Evolutionary conservation across 1,140 invertebrate genomes (phyloP), one percentile per base, ranked within the genome.

Genomic region (Anthonomus grandis): DNA sequence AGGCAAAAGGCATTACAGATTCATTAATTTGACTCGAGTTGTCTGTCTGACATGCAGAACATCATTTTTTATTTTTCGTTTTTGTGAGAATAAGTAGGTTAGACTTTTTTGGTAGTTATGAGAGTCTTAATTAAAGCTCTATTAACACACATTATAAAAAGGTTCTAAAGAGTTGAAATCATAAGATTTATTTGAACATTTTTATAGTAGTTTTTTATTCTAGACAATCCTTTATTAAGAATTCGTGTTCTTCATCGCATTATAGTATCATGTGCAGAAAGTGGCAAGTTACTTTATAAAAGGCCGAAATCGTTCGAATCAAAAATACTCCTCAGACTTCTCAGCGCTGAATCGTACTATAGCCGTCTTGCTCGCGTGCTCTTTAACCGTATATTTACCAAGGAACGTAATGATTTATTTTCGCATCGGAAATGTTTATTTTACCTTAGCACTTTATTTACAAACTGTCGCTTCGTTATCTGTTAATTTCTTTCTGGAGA

Each of bases 351-450:
- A n/a, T n/a, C n/a, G n/a, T n/a, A n/a, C n/a, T n/a, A n/a, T n/a
- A n/a, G n/a, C n/a, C n/a, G n/a, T n/a, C n/a, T n/a, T n/a, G n/a
- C n/a, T 24, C 24, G 37, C 34, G 34, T 41, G 37, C 49, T 37
- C 49, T 39, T 41, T 39, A 19, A 13, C 50, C 13, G 25, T 41
- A 57, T 57, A 48, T 42, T 48, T 48, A 49, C 42, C 31, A 17
- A 4, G n/a, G n/a, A 37, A 24, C 21, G 39, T 57, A 57, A 57
- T 57, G 54, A 57, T 57, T 57, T 57, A 57, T 57, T 57, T 57
- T 57, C 44, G 54, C 54, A 41, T 22, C 19, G 34, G 54, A 48
- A 22, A 24, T 57, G 54, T 57, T 57, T 57, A 39, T 57, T 57
- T 57, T 38, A 15, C 15, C 31, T 57, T 44, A 34, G 27, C 22